Conservation (phyloP, 1,140 invertebrate genomes). For the Bombus waltoni region DNA sequence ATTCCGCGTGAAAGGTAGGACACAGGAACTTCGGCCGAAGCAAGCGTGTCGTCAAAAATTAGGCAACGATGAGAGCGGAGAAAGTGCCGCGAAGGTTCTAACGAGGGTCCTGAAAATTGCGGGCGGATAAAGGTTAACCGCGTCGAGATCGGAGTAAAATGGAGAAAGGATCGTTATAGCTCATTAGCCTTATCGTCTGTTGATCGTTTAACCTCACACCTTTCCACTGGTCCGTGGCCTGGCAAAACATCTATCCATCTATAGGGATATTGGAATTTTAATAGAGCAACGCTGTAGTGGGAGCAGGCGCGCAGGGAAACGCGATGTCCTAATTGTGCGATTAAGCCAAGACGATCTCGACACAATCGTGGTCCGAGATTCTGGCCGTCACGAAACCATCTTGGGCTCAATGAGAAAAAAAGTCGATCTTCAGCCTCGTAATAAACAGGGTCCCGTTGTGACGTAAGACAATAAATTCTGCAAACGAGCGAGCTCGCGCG, state of each 20-base stretch:
- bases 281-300: conserved; percentile 46
- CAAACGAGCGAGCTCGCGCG: conserved; percentile 46
- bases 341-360: conserved; percentile 24
- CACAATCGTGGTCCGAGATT: conserved; percentile 27
- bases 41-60: conserved; percentile 44
- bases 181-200: conserved; percentile 69
- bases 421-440: conserved; percentile 31
- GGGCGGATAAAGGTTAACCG: conserved; percentile 65
- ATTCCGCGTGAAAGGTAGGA: neutral
- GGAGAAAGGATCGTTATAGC: conserved; percentile 69
- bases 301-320: neutral
- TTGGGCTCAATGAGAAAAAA: neutral
- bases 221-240: conserved; percentile 15
- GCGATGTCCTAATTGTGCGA: conserved; percentile 28
- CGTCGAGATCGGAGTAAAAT: conserved; percentile 47
- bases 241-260: conserved; percentile 36
- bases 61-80: conserved; percentile 44
- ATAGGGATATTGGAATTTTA: conserved; percentile 62
- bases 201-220: conserved; percentile 68
- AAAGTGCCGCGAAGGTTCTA: conserved; percentile 48
- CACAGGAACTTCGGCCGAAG: neutral
- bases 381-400: conserved; percentile 22
- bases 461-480: conserved; percentile 68
- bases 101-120: conserved; percentile 65
- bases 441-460: conserved; percentile 42